Evolutionary conservation across 2,113 vertebrate genomes (phyloP), one percentile per base, ranked within the genome.

Genomic region (Tenrec ecaudatus): DNA sequence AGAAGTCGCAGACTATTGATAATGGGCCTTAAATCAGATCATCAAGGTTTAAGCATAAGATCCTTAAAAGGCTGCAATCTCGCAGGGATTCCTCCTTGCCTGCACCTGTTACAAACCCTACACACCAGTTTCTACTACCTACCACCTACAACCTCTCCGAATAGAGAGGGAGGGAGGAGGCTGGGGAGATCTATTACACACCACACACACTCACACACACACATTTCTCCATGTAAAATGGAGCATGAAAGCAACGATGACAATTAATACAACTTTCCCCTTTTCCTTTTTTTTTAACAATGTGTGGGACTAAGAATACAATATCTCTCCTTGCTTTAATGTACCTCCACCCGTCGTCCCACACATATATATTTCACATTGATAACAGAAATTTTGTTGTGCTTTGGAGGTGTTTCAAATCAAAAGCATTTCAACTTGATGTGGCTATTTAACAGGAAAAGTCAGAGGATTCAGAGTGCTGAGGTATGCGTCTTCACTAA

Each of bases 11-110:
- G 97, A 96, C 97, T 98, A 98, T 97, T 98, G 98, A 98, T 98
- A 98, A 98, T 96, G 96, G 97, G 94, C 94, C 96, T 97, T 98
- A 98, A 98, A 98, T 98, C 98, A 98, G 97, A 98, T 98, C 97
- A 98, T 97, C 97, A 94, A 90, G 93, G 95, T 89, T 97, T 97
- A 98, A 97, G 96, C 94, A 79, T 92, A 98, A 96, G 96, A 97
- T 96, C 97, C 97, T 90, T 98, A 97, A 98, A 98, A 98, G 97
- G 88, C 31, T 90, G 95, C 80, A 92, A 93, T 94, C 97, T 97
- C 95, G 77, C 0, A 93, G 96, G 97, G 97, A 95, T 97, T 96
- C 86, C 83, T 0, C 60, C 80, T 98, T 96, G 83, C 95, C 96
- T 97, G 93, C 90, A 97, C 97, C 96, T 97, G 94, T 97, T 97